Evolutionary conservation across 2,888 invertebrate species (phyloP).

Genomic region (Diarsia brunnea): DNA sequence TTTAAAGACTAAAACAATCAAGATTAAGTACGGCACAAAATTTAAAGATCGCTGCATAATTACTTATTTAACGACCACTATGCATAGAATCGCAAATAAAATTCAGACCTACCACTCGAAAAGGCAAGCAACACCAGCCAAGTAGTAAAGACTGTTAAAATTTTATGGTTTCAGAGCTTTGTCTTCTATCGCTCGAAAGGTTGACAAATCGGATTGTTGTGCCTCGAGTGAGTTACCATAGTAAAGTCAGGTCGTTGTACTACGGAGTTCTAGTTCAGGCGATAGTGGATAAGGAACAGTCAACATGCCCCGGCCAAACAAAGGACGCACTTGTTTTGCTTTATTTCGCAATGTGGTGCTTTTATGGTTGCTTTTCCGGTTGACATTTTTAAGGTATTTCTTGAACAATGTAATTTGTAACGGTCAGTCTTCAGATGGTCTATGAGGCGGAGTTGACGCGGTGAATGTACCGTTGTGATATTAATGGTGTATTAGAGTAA

Average conservation of each 20-base stretch:
- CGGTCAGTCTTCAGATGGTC: slow-evolving; percentile 38
- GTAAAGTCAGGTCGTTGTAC: slow-evolving; percentile 82
- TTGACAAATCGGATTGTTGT: slow-evolving; percentile 56
- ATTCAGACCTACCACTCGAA: slow-evolving; percentile 15
- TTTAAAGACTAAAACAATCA: slow-evolving; percentile 39
- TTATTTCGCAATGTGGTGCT: slow-evolving; percentile 85
- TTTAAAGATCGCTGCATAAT: slow-evolving; percentile 57
- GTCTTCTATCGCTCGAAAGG: slow-evolving; percentile 36
- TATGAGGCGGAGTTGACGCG: slow-evolving; percentile 12
- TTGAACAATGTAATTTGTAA: slow-evolving; percentile 60
- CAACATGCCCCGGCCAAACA: slow-evolving; percentile 85
- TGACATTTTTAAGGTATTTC: slow-evolving; percentile 72
- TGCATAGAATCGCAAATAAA: slow-evolving; percentile 41
- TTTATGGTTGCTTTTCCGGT: slow-evolving; percentile 82
- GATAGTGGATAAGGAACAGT: slow-evolving; percentile 88
- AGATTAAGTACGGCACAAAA: slow-evolving; percentile 44
- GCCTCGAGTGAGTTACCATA: slow-evolving; percentile 66
- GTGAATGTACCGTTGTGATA: slow-evolving; percentile 1
- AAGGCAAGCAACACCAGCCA: slow-evolving; percentile 15
- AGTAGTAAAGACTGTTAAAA: slow-evolving; percentile 45
- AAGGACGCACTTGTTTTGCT: slow-evolving; percentile 86
- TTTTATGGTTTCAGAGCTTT: slow-evolving; percentile 49
- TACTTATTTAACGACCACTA: slow-evolving; percentile 43
- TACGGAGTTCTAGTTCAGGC: slow-evolving; percentile 81
- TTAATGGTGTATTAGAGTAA: not conserved